These are phyloP conservation scores for Eledona agricola DNA, from an alignment of 2,888 invertebrate genomes.

Conservation along the genomic window DNA sequence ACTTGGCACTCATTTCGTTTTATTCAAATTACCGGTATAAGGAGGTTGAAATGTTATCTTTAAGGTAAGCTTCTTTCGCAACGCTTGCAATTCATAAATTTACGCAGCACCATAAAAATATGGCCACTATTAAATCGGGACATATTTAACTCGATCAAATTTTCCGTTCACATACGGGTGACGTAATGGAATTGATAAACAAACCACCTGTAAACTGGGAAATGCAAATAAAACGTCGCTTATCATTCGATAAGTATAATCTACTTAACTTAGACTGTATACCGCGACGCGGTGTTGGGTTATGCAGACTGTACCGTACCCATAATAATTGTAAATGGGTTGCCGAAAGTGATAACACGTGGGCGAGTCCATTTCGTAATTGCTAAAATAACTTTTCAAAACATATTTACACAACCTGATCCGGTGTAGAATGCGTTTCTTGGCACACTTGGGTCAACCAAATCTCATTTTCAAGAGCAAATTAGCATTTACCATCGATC, in stretches of 20 bases:
- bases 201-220: constrained; percentile 31
- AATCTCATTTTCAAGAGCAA: too few species aligned
- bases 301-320: constrained; percentile 9
- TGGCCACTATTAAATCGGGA: constrained; percentile 9
- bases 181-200: constrained; percentile 19
- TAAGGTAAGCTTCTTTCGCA: constrained; percentile 25
- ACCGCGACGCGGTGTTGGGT: constrained; percentile 4
- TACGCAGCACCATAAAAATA: constrained; percentile 16
- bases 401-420: constrained; percentile 4
- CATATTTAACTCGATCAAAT: constrained; percentile 16
- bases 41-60: constrained; percentile 26
- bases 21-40: constrained; percentile 30
- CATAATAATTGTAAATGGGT: constrained; percentile 11
- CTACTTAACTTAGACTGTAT: constrained; percentile 1
- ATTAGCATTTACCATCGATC: too few species aligned
- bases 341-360: constrained; percentile 18
- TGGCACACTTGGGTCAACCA: constrained; percentile 28
- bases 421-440: constrained; percentile 13
- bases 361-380: constrained; percentile 24
- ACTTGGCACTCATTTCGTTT: constrained; percentile 25
- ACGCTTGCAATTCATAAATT: constrained; percentile 24
- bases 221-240: constrained; percentile 26
- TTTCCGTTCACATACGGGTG: constrained; percentile 22
- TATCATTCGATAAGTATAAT: constrained; percentile 21
- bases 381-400: constrained; percentile 10